Base-by-base conservation (phyloP, 2,888 invertebrate genomes). In the Diabrotica balteata region DNA sequence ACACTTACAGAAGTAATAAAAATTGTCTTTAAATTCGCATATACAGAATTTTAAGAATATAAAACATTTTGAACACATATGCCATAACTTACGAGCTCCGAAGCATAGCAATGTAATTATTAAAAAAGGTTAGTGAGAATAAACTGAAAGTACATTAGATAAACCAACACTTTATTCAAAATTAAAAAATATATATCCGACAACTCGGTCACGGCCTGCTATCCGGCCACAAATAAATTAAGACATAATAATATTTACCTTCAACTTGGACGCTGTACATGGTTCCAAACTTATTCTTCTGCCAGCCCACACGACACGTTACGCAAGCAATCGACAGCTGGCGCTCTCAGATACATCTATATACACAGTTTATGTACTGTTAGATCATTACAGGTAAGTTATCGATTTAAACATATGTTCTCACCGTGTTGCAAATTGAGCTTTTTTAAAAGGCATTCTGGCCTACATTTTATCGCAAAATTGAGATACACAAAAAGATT, bases 211-310 rank as follows among this genome's bases (percentile, higher is more conserved):
- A 63, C n/a, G 51, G 10, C 46, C 17, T 46, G 11, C 5, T 32
- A 32, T 32, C 32, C 32, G 32, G 3, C 32, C 32, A 32, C 0
- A 32, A 32, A 17, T 47, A 59, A 46, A 59, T n/a, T 32, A 59
- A 59, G 46, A n/a, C 52, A 9, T 46, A 54, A 46, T 46, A 60
- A 63, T 62, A 62, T 61, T 68, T 61, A 68, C 68, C 68, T 65
- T 68, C 65, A 49, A 68, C 60, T 61, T 58, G 64, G n/a, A 53
- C 50, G 53, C 52, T 49, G 49, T 53, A 64, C 64, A 64, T 60
- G 55, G 11, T 57, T 57, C 51, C 52, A 61, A 54, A 55, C 17
- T 57, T 22, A 32, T 52, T 60, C 52, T 47, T 44, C 47, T n/a
- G 57, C 54, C 46, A n/a, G 52, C 58, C 58, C 65, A 65, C 67